Evolutionary conservation across 2,888 invertebrate genomes (phyloP).

Genomic region (Brachyopa scutellaris): DNA sequence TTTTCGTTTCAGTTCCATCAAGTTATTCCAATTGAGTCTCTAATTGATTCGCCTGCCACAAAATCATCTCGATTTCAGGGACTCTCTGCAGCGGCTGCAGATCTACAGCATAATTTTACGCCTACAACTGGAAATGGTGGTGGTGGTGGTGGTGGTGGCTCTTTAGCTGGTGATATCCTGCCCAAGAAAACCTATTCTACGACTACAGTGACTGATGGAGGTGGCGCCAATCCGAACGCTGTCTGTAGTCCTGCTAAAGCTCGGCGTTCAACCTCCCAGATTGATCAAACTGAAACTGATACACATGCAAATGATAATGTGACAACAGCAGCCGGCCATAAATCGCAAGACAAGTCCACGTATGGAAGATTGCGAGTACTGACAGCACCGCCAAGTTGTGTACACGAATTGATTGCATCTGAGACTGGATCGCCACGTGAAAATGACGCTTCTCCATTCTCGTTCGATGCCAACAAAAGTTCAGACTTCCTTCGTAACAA

Average conservation of each 20-base stretch:
- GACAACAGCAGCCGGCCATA: slow-evolving; percentile 57
- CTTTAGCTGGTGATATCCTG: slow-evolving; percentile 48
- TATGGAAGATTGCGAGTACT: slow-evolving; percentile 89
- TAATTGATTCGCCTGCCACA: slow-evolving; percentile 65
- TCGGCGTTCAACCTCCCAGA: slow-evolving; percentile 74
- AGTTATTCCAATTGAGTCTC: slow-evolving; percentile 72
- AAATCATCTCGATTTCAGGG: slow-evolving; percentile 59
- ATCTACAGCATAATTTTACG: slow-evolving; percentile 73
- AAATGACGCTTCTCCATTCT: slow-evolving; percentile 76
- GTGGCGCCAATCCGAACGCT: slow-evolving; percentile 37
- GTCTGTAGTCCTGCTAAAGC: slow-evolving; percentile 72
- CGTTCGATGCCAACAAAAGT: slow-evolving; percentile 74
- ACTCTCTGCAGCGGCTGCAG: slow-evolving; percentile 31
- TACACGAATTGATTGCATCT: slow-evolving; percentile 80
- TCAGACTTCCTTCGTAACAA: slow-evolving; percentile 41
- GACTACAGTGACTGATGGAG: slow-evolving; percentile 48
- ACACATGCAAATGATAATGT: slow-evolving; percentile 64
- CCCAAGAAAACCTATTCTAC: slow-evolving; percentile 64
- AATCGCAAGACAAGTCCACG: slow-evolving; percentile 85
- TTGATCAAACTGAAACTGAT: slow-evolving; percentile 73
- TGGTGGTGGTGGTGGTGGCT: slow-evolving; percentile 51
- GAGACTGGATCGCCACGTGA: slow-evolving; percentile 77
- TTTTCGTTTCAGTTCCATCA: slow-evolving; percentile 67
- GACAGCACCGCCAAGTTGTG: slow-evolving; percentile 85
- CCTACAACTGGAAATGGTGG: slow-evolving; percentile 40